Conservation (phyloP, 1,140 invertebrate genomes). For the Fopius arisanus region DNA sequence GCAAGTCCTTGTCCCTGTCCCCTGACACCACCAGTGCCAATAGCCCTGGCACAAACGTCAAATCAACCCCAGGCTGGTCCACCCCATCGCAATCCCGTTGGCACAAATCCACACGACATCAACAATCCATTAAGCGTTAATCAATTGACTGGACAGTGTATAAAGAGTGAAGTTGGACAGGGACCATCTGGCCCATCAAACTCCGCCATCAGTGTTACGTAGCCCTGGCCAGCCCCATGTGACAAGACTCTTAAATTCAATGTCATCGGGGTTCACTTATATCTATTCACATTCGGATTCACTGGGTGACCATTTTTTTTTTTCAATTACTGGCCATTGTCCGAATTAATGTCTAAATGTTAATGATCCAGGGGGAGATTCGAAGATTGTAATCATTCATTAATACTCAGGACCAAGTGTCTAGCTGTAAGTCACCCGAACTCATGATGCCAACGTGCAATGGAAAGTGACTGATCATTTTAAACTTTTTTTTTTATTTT, state of each 20-base stretch:
- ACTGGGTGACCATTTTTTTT: slow-evolving; percentile 19
- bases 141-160: slow-evolving; percentile 80
- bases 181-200: slow-evolving; percentile 65
- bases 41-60: slow-evolving; percentile 52
- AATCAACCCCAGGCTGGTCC: slow-evolving; percentile 47
- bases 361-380: not conserved
- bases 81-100: slow-evolving; percentile 79
- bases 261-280: slow-evolving; percentile 61
- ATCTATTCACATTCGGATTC: slow-evolving; percentile 40
- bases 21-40: slow-evolving; percentile 62
- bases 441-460: slow-evolving; percentile 37
- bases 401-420: slow-evolving; percentile 66
- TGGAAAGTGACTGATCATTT: slow-evolving; percentile 34
- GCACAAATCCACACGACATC: slow-evolving; percentile 88
- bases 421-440: slow-evolving; percentile 57
- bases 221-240: slow-evolving; percentile 65
- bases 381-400: slow-evolving; percentile 28
- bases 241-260: slow-evolving; percentile 59
- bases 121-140: slow-evolving; percentile 91
- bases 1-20: slow-evolving; percentile 70
- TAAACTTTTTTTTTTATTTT: too few relatives aligned
- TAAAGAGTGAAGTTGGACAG: slow-evolving; percentile 65
- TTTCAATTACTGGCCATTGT: not conserved
- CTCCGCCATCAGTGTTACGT: slow-evolving; percentile 71
- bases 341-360: not conserved